Evolutionary conservation across 2,113 vertebrate species (phyloP).

Genomic region (Chaenocephalus aceratus): DNA sequence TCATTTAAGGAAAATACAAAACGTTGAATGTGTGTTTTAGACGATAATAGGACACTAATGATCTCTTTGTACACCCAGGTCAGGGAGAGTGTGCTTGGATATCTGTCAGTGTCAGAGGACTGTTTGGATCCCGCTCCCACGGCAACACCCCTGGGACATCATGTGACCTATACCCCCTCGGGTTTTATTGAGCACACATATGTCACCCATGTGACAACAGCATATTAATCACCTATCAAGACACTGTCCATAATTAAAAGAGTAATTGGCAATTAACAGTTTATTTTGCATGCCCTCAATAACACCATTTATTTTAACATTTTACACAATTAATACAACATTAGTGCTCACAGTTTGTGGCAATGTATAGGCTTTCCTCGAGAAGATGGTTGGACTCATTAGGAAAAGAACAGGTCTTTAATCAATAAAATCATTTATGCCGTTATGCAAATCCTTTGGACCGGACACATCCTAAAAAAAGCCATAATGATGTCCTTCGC

Average conservation of each 20-base stretch:
- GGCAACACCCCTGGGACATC: constrained; percentile 32
- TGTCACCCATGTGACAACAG: constrained; percentile 19
- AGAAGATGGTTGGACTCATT: neutral
- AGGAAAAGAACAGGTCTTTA: neutral
- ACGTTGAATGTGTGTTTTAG: neutral
- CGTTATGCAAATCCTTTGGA: neutral
- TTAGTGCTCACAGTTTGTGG: neutral
- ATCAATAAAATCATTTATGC: neutral
- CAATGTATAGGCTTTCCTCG: neutral
- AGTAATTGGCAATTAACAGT: neutral
- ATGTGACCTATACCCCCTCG: constrained; percentile 17
- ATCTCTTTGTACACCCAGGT: neutral
- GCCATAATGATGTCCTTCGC: neutral
- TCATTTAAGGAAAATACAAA: neutral
- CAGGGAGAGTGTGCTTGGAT: neutral
- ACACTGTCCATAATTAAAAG: neutral
- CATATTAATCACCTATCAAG: constrained; percentile 19
- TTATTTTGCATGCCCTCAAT: neutral
- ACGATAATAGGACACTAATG: neutral
- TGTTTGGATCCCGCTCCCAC: constrained; percentile 7
- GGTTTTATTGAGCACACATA: constrained; percentile 43
- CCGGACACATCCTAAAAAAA: neutral
- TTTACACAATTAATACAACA: neutral
- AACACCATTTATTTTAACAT: neutral
- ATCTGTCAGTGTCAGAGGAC: constrained; percentile 45